Base-by-base conservation (phyloP, 2,888 invertebrate species). In the Andrena flavipes region DNA sequence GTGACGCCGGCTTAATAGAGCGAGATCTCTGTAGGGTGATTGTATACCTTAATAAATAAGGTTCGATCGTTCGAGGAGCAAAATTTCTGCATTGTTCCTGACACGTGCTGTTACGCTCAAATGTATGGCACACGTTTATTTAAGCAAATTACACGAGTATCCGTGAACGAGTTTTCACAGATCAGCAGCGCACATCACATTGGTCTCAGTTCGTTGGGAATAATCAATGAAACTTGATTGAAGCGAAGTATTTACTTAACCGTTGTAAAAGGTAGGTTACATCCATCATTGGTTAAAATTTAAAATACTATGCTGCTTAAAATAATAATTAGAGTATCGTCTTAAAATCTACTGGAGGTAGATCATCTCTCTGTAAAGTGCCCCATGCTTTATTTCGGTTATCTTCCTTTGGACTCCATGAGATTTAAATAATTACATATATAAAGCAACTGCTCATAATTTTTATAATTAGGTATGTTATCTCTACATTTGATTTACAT, bases 31-130 rank as follows among this genome's bases (percentile, higher is more conserved):
- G 10, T 71, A 69, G 84, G 81, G 82, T 71, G 79, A 64, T 77
- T 63, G 70, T 60, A 16, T 62, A 88, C 88, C 86, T 86, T 86
- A 82, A 88, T 87, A 83, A 88, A 89, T 89, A 81, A 79, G 81
- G 86, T 74, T 85, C 79, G 80, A 82, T 84, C 87, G 80, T 64
- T 69, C 81, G 48, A 30, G 80, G 86, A 89, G 90, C 90, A 77
- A 86, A 86, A 88, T 86, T 80, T 86, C 63, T 20, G 7, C 70
- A 77, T 89, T 88, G 86, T 82, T 35, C 54, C 48, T 35, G 89
- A 67, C 88, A 89, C 89, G 88, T 88, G 88, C 77, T 72, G 76
- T 70, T 73, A 85, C 84, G 80, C 75, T 77, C 26, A 72, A 80
- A 76, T 48, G 54, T 77, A 23, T 67, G 20, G 51, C 76, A 26